These are phyloP conservation scores for Sebastes paucispinis DNA, from an alignment of 2,797 vertebrate species.

Conservation along the genomic window DNA sequence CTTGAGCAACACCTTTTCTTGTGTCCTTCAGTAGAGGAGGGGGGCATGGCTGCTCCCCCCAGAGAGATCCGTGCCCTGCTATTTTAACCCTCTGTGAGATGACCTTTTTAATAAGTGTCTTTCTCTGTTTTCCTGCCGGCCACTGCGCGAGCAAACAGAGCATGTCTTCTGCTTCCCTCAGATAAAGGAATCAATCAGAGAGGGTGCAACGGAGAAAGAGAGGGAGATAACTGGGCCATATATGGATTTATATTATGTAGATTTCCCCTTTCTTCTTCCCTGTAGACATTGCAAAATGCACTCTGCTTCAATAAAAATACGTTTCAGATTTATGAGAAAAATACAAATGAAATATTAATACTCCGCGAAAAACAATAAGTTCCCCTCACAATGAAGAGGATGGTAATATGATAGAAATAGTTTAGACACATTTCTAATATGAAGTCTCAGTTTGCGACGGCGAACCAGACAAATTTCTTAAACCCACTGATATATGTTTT, in stretches of 20 bases:
- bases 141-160: conserved; percentile 85
- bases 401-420: conserved; percentile 65
- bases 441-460: conserved; percentile 39
- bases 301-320: conserved; percentile 78
- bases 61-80: conserved; percentile 79
- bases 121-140: conserved; percentile 85
- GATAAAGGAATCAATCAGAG: conserved; percentile 85
- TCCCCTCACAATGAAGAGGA: conserved; percentile 46
- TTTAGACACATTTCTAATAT: conserved; percentile 65
- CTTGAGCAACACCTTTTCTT: conserved; percentile 82
- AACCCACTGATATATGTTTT: conserved; percentile 45
- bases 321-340: conserved; percentile 82
- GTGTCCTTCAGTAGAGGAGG: conserved; percentile 81
- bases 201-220: conserved; percentile 74
- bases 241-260: conserved; percentile 85
- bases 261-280: conserved; percentile 76
- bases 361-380: conserved; percentile 72
- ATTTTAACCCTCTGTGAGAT: conserved; percentile 86
- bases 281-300: conserved; percentile 74
- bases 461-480: conserved; percentile 32
- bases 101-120: conserved; percentile 89
- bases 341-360: conserved; percentile 80
- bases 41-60: conserved; percentile 69
- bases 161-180: conserved; percentile 83
- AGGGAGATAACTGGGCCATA: conserved; percentile 81